Conservation (phyloP, 2,113 vertebrate species). For the Engystomops pustulosus region DNA sequence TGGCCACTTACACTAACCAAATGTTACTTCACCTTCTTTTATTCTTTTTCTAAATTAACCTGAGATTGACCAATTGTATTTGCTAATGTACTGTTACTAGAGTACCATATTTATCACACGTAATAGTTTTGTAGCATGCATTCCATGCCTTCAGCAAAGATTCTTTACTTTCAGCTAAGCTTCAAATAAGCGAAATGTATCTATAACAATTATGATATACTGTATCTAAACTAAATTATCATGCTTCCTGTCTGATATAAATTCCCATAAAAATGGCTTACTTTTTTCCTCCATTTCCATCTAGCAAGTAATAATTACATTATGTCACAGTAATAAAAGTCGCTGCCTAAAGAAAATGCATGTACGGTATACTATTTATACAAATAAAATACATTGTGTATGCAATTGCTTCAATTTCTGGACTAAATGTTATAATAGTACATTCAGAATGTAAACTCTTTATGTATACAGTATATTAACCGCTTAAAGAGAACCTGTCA, state of each 20-base stretch:
- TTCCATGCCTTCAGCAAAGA: background rate
- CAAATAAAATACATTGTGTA: background rate
- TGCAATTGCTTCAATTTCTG: background rate
- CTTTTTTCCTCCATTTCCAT: conserved; percentile 17
- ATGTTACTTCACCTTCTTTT: too few relatives aligned
- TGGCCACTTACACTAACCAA: too few relatives aligned
- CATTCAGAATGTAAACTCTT: background rate
- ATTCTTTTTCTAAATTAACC: too few relatives aligned
- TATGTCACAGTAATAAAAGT: conserved; percentile 19
- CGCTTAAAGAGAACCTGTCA: too few relatives aligned
- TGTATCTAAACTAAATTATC: conserved; percentile 27
- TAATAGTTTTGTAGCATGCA: conserved; percentile 6
- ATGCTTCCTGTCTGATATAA: conserved; percentile 7
- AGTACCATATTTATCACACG: background rate
- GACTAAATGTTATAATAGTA: background rate
- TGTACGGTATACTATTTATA: background rate
- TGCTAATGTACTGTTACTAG: background rate
- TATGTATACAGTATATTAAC: background rate
- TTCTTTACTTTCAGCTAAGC: background rate
- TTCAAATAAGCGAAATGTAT: conserved; percentile 1
- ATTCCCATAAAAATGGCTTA: conserved; percentile 23
- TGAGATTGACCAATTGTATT: background rate
- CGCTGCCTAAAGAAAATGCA: background rate
- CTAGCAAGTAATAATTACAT: conserved; percentile 22
- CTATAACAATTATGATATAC: background rate